Evolutionary conservation across 2,113 vertebrate genomes (phyloP).

Genomic region (Aegithalos caudatus): DNA sequence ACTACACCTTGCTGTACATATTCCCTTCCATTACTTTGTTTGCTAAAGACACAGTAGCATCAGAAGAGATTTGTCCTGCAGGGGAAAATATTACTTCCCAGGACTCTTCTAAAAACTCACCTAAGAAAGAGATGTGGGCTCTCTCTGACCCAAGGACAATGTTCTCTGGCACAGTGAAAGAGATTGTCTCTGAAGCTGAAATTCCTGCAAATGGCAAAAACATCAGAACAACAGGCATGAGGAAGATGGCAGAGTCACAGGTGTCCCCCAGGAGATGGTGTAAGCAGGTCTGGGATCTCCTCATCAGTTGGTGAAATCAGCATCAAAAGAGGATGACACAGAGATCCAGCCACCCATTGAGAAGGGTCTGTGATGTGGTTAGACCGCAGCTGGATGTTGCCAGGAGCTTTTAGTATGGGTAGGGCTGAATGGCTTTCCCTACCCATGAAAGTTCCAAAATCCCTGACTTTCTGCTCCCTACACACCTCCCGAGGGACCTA

Average conservation of each 20-base stretch:
- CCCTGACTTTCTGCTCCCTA: background rate
- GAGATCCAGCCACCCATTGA: background rate
- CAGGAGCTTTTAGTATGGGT: background rate
- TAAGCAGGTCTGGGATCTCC: too few species aligned
- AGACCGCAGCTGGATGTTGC: background rate
- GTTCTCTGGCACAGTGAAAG: constrained; percentile 67
- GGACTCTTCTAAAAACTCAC: constrained; percentile 35
- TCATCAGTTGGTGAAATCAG: background rate
- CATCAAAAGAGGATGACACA: background rate
- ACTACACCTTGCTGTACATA: background rate
- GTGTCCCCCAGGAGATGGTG: background rate
- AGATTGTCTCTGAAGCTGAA: constrained; percentile 50
- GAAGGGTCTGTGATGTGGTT: background rate
- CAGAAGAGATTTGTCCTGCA: background rate
- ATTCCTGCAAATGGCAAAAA: constrained; percentile 23
- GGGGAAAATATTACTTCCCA: background rate
- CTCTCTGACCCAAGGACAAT: constrained; percentile 75
- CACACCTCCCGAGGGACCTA: background rate
- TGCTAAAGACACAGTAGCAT: background rate
- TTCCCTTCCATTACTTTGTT: background rate
- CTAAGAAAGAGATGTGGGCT: constrained; percentile 76
- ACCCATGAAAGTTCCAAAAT: background rate
- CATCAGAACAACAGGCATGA: background rate
- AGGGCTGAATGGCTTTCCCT: background rate
- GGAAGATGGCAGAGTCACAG: background rate